A percentile compares a stretch with the other conserved stretches of the same genome.
Conservation (phyloP, 2,888 invertebrate species). For the Synergus umbraculus region DNA sequence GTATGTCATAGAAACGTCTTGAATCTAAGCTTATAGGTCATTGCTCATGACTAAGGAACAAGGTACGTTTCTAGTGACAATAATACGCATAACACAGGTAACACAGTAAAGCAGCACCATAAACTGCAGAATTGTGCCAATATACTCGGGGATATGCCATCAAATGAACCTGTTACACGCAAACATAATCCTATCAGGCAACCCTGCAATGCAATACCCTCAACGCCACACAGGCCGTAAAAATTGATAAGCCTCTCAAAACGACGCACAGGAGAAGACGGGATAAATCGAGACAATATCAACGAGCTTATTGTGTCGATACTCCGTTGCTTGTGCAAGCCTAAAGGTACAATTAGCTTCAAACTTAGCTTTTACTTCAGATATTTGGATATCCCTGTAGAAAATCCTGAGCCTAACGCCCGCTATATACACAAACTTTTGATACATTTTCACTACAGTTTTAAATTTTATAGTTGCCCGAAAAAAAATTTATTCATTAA, state of each 20-base stretch:
- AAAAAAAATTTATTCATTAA: too few relatives aligned
- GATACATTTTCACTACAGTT: too few relatives aligned
- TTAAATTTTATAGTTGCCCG: too few relatives aligned
- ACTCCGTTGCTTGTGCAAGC: constrained; percentile 52
- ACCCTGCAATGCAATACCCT: constrained; percentile 45
- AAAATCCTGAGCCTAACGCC: not conserved
- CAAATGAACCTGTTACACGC: constrained; percentile 58
- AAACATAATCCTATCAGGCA: constrained; percentile 56
- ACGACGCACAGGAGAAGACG: constrained; percentile 57
- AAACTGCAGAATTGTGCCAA: constrained; percentile 25
- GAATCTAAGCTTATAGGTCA: not conserved
- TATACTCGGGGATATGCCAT: constrained; percentile 8
- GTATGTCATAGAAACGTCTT: not conserved
- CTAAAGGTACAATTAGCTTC: not conserved
- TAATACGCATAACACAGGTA: constrained; percentile 30
- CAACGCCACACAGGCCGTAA: constrained; percentile 56
- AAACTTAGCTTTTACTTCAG: not conserved
- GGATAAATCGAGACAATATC: constrained; percentile 69
- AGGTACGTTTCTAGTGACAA: constrained; percentile 10
- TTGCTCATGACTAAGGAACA: not conserved
- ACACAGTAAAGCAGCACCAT: constrained; percentile 13
- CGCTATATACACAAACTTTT: too few relatives aligned
- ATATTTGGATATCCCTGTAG: not conserved
- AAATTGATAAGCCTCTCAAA: constrained; percentile 67
- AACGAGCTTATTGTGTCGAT: constrained; percentile 62